A percentile compares a stretch with the other conserved stretches of the same genome.
Evolutionary conservation across 2,888 invertebrate genomes (phyloP).

Genomic region (Chrysodeixis includens): DNA sequence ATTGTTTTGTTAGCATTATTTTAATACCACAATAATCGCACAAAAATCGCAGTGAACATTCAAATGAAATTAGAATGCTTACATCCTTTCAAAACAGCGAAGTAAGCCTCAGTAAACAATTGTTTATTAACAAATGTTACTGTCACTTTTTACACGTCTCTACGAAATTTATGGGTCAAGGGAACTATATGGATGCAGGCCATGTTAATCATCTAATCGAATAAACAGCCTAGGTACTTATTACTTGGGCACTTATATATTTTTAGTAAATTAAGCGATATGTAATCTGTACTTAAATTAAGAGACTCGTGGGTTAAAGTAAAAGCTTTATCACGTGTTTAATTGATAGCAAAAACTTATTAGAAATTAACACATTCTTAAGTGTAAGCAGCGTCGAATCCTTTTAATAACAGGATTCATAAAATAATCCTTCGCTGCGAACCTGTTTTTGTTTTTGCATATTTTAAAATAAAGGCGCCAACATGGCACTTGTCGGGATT

Average conservation of each 20-base stretch:
- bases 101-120: not conserved
- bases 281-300: not conserved
- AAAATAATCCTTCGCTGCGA: slow-evolving; percentile 48
- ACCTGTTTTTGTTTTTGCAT: slow-evolving; percentile 60
- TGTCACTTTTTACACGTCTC: not conserved
- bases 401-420: slow-evolving; percentile 31
- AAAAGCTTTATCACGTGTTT: not conserved
- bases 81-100: no score
- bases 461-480: slow-evolving; percentile 51
- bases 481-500: slow-evolving; percentile 9
- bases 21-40: no score
- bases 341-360: not conserved
- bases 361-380: slow-evolving; percentile 18
- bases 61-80: no score
- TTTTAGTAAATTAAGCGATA: not conserved
- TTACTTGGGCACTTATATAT: not conserved
- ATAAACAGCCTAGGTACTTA: not conserved
- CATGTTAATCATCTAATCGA: slow-evolving; percentile 4
- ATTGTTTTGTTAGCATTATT: not conserved
- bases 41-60: no score
- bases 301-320: not conserved
- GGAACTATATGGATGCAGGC: not conserved
- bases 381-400: slow-evolving; percentile 29
- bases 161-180: not conserved
- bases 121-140: not conserved